phyloP scores from a whole-genome alignment of 53 echinoderm and acorn worm species.

The Luidia sarsii region DNA sequence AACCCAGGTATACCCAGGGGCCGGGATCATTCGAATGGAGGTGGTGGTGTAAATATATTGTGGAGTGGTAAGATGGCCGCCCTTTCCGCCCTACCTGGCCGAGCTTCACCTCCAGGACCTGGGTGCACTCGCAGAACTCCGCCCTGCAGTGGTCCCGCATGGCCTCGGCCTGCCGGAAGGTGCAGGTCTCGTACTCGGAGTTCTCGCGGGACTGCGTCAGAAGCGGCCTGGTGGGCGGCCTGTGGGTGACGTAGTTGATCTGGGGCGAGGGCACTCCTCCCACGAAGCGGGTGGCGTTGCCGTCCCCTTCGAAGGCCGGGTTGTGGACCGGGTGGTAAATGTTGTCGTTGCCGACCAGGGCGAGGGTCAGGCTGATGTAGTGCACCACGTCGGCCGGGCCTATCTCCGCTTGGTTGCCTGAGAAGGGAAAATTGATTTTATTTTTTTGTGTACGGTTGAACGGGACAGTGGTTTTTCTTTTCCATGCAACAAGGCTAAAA shows the following conservation, averaged over 20 bases:
- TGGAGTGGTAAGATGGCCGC: no score
- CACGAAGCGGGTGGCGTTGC: neutral
- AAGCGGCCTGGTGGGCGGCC: slow-evolving; percentile 46
- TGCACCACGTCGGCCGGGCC: neutral
- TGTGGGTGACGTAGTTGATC: slow-evolving; percentile 73
- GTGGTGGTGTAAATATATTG: no score
- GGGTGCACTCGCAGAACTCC: slow-evolving; percentile 79
- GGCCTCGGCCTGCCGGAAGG: slow-evolving; percentile 25
- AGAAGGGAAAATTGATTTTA: no score
- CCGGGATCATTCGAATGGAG: no score
- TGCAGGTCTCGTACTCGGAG: slow-evolving; percentile 54
- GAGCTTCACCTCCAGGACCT: slow-evolving; percentile 57
- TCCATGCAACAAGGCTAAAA: no score
- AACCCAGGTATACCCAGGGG: no score
- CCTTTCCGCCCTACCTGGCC: slow-evolving; percentile 81
- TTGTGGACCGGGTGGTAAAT: slow-evolving; percentile 64
- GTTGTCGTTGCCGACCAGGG: slow-evolving; percentile 61
- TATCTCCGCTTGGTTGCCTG: no score
- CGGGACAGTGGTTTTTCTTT: no score
- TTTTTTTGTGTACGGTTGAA: no score
- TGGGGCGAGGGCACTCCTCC: slow-evolving; percentile 62
- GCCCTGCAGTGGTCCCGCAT: slow-evolving; percentile 46
- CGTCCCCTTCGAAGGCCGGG: slow-evolving; percentile 50
- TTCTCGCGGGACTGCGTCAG: slow-evolving; percentile 66
- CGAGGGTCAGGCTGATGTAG: neutral